These are phyloP conservation scores for Oreochromis spilurus DNA, from an alignment of 2,113 vertebrate genomes.

Conservation along the genomic window DNA sequence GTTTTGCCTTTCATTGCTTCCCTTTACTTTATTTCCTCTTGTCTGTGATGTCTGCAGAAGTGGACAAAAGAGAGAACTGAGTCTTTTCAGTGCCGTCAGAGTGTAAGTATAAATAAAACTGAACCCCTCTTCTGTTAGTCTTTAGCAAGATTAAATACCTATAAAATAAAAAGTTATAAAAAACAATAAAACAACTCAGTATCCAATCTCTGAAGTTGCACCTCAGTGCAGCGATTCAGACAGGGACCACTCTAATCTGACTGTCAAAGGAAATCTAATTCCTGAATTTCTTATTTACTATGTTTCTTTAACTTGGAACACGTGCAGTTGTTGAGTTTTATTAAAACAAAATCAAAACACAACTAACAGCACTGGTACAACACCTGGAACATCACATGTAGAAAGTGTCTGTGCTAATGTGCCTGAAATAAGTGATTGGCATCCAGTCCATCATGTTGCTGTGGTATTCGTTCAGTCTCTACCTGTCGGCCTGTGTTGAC, in stretches of 20 bases:
- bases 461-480: not conserved
- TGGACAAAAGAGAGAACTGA: fast-evolving
- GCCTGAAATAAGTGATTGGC: not conserved
- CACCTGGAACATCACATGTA: fast-evolving
- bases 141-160: not conserved
- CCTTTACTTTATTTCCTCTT: fast-evolving
- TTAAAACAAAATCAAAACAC: not conserved
- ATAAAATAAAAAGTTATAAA: not conserved
- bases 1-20: not conserved
- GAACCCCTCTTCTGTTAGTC: not conserved
- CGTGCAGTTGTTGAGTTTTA: not conserved
- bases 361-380: not conserved
- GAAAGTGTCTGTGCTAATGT: not conserved
- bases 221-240: fast-evolving
- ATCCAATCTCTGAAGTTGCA: not conserved
- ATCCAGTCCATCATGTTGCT: not conserved
- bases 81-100: not conserved
- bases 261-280: not conserved
- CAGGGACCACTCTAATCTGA: fast-evolving
- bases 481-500: conserved; percentile 90
- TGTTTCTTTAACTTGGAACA: not conserved
- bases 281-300: fast-evolving
- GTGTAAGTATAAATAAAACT: not conserved
- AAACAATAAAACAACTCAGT: not conserved
- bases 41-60: not conserved